A percentile compares a stretch with the other conserved stretches of the same genome.
phyloP scores from a whole-genome alignment of 2,797 vertebrate genomes.

The Pristis pectinata region DNA sequence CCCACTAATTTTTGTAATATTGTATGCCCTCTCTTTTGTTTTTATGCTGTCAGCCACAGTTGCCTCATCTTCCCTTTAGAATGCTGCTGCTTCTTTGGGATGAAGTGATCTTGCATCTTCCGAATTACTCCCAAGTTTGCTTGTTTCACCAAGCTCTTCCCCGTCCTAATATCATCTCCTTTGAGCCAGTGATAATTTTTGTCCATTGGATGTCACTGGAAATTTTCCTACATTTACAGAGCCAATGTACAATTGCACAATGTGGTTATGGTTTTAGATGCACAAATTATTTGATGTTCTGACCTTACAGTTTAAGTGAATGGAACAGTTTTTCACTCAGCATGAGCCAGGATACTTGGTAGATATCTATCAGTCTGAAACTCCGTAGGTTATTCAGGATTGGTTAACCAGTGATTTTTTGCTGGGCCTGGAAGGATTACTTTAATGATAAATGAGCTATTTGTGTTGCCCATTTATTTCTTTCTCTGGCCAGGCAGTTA shows the following conservation, averaged over 20 bases:
- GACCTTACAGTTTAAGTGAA: background rate
- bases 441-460: background rate
- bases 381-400: background rate
- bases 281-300: background rate
- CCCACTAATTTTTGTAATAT: too few relatives aligned
- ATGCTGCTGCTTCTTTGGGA: too few relatives aligned
- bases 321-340: background rate
- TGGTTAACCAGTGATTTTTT: background rate
- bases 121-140: too few relatives aligned
- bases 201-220: background rate
- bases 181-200: background rate
- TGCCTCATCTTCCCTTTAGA: too few relatives aligned
- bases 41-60: too few relatives aligned
- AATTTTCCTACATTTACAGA: background rate
- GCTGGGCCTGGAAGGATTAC: background rate
- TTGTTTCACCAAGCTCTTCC: too few relatives aligned
- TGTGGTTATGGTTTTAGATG: background rate
- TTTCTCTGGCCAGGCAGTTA: background rate
- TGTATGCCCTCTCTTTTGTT: too few relatives aligned
- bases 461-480: background rate
- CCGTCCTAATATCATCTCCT: too few relatives aligned
- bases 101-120: too few relatives aligned
- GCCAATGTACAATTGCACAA: background rate
- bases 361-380: background rate
- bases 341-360: background rate